Evolutionary conservation across 2,113 vertebrate genomes (phyloP).

Genomic region (Semicossyphus pulcher): DNA sequence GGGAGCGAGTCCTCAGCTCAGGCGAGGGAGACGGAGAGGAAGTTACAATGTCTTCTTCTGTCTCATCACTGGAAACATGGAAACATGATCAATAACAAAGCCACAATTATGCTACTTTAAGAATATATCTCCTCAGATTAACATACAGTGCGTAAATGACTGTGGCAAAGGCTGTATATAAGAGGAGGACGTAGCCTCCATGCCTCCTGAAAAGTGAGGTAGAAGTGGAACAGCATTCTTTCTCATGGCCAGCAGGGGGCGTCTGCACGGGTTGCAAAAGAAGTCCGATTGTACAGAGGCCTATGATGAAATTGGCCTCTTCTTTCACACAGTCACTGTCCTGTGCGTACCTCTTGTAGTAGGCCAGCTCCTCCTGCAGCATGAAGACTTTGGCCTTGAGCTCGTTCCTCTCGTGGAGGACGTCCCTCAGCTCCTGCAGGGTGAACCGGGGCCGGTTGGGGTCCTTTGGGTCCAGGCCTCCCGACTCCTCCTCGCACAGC

Average conservation of each 20-base stretch:
- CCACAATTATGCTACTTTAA: fast-evolving
- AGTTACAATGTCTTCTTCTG: conserved; percentile 87
- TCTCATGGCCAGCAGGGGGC: neutral
- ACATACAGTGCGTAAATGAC: no score
- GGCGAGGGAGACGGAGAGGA: conserved; percentile 83
- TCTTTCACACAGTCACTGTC: no score
- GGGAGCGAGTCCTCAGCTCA: conserved; percentile 76
- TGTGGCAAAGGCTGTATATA: no score
- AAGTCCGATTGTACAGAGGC: no score
- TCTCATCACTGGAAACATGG: conserved; percentile 87
- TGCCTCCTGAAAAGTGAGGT: no score
- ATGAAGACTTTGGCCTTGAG: conserved; percentile 97
- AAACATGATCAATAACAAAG: neutral
- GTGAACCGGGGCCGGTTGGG: conserved; percentile 96
- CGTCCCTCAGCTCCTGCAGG: conserved; percentile 95
- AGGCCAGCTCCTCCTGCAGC: conserved; percentile 96
- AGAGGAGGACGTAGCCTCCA: no score
- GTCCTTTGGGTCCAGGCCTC: conserved; percentile 89
- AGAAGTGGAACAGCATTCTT: no score
- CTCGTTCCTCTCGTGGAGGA: conserved; percentile 97
- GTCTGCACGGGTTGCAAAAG: no score
- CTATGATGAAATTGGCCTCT: no score
- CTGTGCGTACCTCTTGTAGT: conserved; percentile 91
- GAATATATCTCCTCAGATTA: neutral
- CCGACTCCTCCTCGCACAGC: conserved; percentile 85